Evolutionary conservation across 2,797 vertebrate species (phyloP).

Genomic region (Loris lydekkerianus): DNA sequence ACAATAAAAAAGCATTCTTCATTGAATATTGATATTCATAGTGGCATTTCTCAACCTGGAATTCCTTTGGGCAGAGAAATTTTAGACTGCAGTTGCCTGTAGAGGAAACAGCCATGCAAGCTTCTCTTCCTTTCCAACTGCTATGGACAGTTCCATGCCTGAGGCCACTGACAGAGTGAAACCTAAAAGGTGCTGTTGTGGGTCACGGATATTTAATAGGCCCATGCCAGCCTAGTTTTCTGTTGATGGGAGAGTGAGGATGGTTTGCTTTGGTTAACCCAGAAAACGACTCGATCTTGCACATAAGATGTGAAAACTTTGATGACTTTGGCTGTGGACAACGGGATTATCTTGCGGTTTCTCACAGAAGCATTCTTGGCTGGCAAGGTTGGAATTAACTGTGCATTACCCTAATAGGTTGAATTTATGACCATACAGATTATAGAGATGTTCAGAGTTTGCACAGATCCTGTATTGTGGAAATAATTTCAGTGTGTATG

Average conservation of each 20-base stretch:
- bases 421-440: background rate
- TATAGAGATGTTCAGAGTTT: background rate
- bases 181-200: background rate
- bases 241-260: background rate
- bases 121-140: background rate
- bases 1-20: background rate
- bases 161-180: background rate
- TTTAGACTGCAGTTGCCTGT: background rate
- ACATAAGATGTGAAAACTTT: background rate
- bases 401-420: background rate
- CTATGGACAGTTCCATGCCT: background rate
- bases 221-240: background rate
- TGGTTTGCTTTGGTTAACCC: background rate
- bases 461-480: background rate
- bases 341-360: background rate
- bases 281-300: background rate
- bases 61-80: background rate
- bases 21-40: background rate
- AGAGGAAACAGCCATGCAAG: background rate
- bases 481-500: background rate
- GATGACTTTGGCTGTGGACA: background rate
- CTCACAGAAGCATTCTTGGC: background rate
- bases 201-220: background rate
- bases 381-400: background rate
- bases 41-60: background rate